These are phyloP conservation scores for Volucella inflata DNA, from an alignment of 2,888 invertebrate species.

Conservation along the genomic window DNA sequence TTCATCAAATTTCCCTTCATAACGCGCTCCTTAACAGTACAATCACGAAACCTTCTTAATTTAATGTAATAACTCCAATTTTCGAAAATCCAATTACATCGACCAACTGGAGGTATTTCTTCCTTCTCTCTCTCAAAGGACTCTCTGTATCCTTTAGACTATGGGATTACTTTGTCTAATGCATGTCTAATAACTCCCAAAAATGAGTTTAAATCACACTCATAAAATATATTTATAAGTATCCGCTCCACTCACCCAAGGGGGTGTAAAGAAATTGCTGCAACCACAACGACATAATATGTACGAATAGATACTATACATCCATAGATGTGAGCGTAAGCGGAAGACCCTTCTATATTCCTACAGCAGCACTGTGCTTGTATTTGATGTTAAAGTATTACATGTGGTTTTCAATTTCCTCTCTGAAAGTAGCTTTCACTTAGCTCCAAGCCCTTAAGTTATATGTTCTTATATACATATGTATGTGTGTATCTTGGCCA, in stretches of 20 bases:
- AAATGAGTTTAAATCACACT: conserved; percentile 45
- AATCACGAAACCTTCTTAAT: conserved; percentile 61
- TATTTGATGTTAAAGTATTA: conserved; percentile 56
- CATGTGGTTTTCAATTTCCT: conserved; percentile 75
- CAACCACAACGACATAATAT: conserved; percentile 66
- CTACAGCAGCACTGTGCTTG: conserved; percentile 6
- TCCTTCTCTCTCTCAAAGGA: conserved; percentile 17
- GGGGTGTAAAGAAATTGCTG: conserved; percentile 43
- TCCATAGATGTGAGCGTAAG: not conserved
- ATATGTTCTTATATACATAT: not conserved
- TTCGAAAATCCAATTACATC: conserved; percentile 69
- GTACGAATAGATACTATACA: conserved; percentile 11
- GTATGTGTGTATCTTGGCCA: not conserved
- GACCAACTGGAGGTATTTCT: not conserved
- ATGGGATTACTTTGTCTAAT: conserved; percentile 30
- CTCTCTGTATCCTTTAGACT: not conserved
- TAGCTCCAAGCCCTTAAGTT: not conserved
- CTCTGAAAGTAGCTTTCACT: conserved; percentile 60
- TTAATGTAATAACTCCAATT: conserved; percentile 70
- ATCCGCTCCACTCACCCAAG: not conserved
- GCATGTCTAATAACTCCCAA: conserved; percentile 25
- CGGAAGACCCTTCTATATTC: conserved; percentile 16
- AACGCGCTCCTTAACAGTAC: conserved; percentile 20
- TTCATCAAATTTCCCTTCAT: not conserved
- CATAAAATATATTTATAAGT: conserved; percentile 24